A percentile compares a stretch with the other conserved stretches of the same genome.
These are phyloP conservation scores for Amorpha juglandis DNA, from an alignment of 2,888 invertebrate genomes.

Conservation along the genomic window DNA sequence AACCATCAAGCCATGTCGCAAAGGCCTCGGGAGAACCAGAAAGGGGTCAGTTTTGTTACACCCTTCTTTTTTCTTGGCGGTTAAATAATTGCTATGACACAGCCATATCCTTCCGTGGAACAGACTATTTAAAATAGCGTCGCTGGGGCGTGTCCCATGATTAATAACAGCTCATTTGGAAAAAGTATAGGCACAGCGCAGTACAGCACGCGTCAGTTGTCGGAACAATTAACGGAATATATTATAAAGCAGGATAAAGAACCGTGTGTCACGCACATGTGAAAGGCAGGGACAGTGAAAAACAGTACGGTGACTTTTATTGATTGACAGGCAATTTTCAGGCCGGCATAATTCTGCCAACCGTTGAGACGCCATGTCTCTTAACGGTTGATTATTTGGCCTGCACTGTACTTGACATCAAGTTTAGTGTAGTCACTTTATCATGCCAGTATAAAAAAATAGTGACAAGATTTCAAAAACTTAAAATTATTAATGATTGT, in stretches of 20 bases:
- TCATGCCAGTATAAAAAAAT: no score
- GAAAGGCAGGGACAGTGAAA: conserved; percentile 32
- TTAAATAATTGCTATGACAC: not conserved
- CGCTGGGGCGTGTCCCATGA: conserved; percentile 19
- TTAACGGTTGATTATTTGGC: no score
- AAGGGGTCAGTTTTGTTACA: no score
- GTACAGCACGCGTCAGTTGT: conserved; percentile 46
- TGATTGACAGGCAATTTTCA: no score
- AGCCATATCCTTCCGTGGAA: not conserved
- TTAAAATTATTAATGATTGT: no score
- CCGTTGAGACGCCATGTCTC: no score
- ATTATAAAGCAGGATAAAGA: conserved; percentile 53
- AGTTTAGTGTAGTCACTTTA: no score
- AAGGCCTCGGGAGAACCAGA: no score
- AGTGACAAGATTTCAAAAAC: no score
- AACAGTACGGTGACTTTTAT: not conserved
- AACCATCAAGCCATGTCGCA: no score
- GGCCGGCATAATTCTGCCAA: not conserved
- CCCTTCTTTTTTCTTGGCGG: no score
- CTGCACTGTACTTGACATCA: no score
- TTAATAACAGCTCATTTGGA: conserved; percentile 28
- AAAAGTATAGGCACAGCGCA: conserved; percentile 22
- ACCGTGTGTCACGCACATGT: conserved; percentile 55
- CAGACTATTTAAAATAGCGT: conserved; percentile 16
- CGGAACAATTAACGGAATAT: conserved; percentile 54